Conservation (phyloP, 2,113 vertebrate genomes). For the Varanus komodoensis region DNA sequence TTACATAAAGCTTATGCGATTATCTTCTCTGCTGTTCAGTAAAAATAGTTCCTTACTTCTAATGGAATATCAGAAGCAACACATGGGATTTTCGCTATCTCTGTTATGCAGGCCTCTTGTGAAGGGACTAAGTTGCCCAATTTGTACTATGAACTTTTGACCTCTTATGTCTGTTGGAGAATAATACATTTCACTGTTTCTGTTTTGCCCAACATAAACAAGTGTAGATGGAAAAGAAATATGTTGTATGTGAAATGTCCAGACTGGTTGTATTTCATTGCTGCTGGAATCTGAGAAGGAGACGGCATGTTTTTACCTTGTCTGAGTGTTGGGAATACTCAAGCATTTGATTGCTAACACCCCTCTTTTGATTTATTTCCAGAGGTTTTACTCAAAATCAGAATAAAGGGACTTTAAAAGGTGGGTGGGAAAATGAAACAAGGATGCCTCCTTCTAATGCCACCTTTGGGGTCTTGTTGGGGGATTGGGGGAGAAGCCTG, state of each 20-base stretch:
- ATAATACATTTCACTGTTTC: constrained; percentile 41
- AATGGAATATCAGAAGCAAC: constrained; percentile 45
- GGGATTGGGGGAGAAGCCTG: too few relatives aligned
- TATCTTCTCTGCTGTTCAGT: constrained; percentile 68
- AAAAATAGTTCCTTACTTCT: constrained; percentile 68
- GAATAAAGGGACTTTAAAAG: background rate
- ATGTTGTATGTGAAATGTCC: constrained; percentile 20
- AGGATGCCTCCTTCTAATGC: too few relatives aligned
- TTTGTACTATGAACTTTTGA: constrained; percentile 62
- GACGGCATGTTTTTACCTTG: background rate
- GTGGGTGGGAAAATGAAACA: background rate
- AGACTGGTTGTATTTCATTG: constrained; percentile 31
- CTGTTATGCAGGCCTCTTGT: constrained; percentile 56
- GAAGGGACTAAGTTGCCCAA: constrained; percentile 47
- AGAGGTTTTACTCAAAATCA: background rate
- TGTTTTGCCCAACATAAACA: constrained; percentile 2
- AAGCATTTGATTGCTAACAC: background rate
- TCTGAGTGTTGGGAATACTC: background rate
- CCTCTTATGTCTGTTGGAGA: constrained; percentile 4
- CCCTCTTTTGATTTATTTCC: background rate
- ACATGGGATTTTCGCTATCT: constrained; percentile 74
- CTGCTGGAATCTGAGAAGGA: background rate
- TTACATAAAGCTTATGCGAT: constrained; percentile 71
- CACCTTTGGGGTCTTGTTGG: too few relatives aligned
- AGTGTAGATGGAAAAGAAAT: constrained; percentile 25